phyloP scores from a whole-genome alignment of 2,113 vertebrate species.

The Epinephelus moara region DNA sequence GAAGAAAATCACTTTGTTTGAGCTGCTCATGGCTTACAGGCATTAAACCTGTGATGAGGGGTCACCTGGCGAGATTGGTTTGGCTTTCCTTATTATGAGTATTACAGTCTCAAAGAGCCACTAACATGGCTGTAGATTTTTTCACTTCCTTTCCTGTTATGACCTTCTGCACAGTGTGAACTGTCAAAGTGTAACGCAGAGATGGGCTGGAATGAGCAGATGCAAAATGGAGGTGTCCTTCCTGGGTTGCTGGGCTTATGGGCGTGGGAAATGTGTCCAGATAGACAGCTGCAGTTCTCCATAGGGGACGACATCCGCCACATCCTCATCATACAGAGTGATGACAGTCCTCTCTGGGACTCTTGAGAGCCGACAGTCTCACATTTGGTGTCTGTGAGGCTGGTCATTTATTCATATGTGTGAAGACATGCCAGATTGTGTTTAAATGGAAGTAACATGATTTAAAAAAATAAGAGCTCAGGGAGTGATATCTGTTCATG shows the following conservation, averaged over 20 bases:
- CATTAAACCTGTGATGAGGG: not conserved
- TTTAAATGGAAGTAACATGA: not conserved
- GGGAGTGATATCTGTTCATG: not conserved
- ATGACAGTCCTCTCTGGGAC: slow-evolving; percentile 19
- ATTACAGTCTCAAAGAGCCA: not conserved
- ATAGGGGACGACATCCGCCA: slow-evolving; percentile 36
- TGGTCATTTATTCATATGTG: not conserved
- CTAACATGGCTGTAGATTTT: not conserved
- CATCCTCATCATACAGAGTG: slow-evolving; percentile 17
- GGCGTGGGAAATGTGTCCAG: slow-evolving; percentile 54
- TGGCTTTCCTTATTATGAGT: not conserved
- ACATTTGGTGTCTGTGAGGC: not conserved
- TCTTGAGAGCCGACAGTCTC: not conserved
- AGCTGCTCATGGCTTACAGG: not conserved
- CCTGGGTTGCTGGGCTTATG: not conserved
- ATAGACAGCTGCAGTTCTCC: slow-evolving; percentile 55
- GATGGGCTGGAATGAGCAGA: not conserved
- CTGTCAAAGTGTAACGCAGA: slow-evolving; percentile 1
- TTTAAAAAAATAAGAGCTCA: not conserved
- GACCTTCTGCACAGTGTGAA: slow-evolving; percentile 4
- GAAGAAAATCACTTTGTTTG: not conserved
- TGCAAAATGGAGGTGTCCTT: slow-evolving; percentile 2
- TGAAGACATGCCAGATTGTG: not conserved
- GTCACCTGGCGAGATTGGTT: not conserved
- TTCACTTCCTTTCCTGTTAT: slow-evolving; percentile 3